Conservation (phyloP, 2,888 invertebrate genomes). For the Drosophila fungiperda region DNA sequence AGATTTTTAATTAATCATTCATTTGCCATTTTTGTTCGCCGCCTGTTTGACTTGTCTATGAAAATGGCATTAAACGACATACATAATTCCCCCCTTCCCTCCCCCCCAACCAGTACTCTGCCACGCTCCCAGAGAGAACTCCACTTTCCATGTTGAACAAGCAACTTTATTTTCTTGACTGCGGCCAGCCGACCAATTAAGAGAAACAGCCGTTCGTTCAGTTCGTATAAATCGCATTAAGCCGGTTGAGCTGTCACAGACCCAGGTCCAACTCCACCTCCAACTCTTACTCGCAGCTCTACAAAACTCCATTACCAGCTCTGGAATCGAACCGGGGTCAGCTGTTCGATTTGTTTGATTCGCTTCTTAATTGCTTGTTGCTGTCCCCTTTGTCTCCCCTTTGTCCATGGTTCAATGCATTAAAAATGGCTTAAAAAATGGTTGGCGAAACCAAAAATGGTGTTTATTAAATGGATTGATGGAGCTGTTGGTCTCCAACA, state of each 20-base stretch:
- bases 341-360: slow-evolving; percentile 75
- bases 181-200: slow-evolving; percentile 77
- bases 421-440: slow-evolving; percentile 78
- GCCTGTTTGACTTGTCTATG: slow-evolving; percentile 78
- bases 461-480: slow-evolving; percentile 82
- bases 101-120: too few species aligned
- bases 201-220: slow-evolving; percentile 65
- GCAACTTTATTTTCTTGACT: slow-evolving; percentile 75
- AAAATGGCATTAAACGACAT: slow-evolving; percentile 78
- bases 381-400: slow-evolving; percentile 14
- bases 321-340: slow-evolving; percentile 31
- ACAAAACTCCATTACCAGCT: slow-evolving; percentile 1
- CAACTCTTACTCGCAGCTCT: neutral
- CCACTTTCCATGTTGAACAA: slow-evolving; percentile 56
- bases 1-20: slow-evolving; percentile 73
- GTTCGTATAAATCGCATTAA: slow-evolving; percentile 80
- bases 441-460: slow-evolving; percentile 82
- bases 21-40: slow-evolving; percentile 54
- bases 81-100: neutral
- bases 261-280: slow-evolving; percentile 12
- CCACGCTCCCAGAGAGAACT: slow-evolving; percentile 12
- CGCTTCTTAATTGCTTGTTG: slow-evolving; percentile 67
- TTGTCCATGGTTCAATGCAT: slow-evolving; percentile 44
- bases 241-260: slow-evolving; percentile 58
- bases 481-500: too few species aligned